These are phyloP conservation scores for Drosophila arawakana DNA, from an alignment of 1,140 invertebrate species.

Conservation along the genomic window DNA sequence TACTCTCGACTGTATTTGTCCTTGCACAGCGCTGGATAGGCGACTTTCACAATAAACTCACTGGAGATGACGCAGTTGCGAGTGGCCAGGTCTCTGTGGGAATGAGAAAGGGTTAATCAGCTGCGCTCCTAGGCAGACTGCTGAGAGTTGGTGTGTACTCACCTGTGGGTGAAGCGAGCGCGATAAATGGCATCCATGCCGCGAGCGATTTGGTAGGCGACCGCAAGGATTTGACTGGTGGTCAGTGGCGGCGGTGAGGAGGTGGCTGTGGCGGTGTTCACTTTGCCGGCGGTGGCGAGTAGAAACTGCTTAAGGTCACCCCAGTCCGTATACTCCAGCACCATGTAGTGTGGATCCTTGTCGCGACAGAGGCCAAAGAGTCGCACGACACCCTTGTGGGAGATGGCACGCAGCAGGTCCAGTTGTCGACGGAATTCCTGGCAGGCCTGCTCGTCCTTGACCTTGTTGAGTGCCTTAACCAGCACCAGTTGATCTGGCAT, in stretches of 20 bases:
- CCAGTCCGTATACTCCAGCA: conserved; percentile 97
- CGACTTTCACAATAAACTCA: conserved; percentile 93
- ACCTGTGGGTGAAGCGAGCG: conserved; percentile 80
- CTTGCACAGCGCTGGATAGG: conserved; percentile 91
- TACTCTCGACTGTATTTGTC: conserved; percentile 95
- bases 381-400: conserved; percentile 92
- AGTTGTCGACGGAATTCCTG: conserved; percentile 95
- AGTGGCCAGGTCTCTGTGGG: conserved; percentile 91
- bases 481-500: conserved; percentile 69
- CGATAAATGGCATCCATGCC: conserved; percentile 92
- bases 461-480: conserved; percentile 83
- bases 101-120: no score
- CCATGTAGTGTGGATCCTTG: conserved; percentile 94
- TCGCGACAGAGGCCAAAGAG: conserved; percentile 93
- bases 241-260: conserved; percentile 88
- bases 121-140: no score
- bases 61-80: conserved; percentile 96
- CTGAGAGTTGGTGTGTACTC: background rate
- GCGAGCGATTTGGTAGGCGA: conserved; percentile 92
- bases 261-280: conserved; percentile 70
- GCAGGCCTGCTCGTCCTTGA: conserved; percentile 90
- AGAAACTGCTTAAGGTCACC: conserved; percentile 97
- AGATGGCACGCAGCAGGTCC: conserved; percentile 92
- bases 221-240: conserved; percentile 89
- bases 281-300: conserved; percentile 88